phyloP scores from a whole-genome alignment of 2,113 vertebrate genomes.

The Bubo blakistoni region DNA sequence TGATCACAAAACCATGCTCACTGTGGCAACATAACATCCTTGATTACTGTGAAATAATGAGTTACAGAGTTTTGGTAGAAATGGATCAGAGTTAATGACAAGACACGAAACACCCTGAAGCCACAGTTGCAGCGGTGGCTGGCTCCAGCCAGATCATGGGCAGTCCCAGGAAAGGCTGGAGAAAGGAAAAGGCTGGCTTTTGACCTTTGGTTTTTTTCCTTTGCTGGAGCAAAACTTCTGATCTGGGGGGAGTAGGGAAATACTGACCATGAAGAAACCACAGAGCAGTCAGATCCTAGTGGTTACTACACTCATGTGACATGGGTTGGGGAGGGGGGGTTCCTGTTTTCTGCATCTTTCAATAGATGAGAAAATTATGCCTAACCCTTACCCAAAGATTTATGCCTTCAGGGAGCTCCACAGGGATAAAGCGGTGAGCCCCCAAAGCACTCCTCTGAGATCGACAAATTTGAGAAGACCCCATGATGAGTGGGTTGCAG shows the following conservation, averaged over 20 bases:
- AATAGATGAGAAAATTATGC: neutral
- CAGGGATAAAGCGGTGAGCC: neutral
- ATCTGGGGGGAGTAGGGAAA: neutral
- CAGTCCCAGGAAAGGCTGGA: neutral
- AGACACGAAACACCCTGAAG: neutral
- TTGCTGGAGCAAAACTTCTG: neutral
- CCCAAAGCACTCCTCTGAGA: neutral
- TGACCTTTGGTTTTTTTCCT: neutral
- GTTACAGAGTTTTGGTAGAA: neutral
- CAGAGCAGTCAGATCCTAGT: neutral
- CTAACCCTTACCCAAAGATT: neutral
- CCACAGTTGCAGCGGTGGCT: neutral
- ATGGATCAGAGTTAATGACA: neutral
- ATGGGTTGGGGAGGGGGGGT: neutral
- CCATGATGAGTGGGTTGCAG: neutral
- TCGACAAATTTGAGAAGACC: neutral
- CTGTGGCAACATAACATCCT: neutral
- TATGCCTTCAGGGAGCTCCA: neutral
- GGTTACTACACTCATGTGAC: neutral
- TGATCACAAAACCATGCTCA: neutral
- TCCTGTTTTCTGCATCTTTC: neutral
- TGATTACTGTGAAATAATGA: constrained; percentile 16
- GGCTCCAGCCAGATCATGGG: neutral
- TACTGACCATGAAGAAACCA: neutral
- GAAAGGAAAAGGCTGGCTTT: neutral